Conservation (phyloP, 2,888 invertebrate genomes). For the Sinelater perroti region DNA sequence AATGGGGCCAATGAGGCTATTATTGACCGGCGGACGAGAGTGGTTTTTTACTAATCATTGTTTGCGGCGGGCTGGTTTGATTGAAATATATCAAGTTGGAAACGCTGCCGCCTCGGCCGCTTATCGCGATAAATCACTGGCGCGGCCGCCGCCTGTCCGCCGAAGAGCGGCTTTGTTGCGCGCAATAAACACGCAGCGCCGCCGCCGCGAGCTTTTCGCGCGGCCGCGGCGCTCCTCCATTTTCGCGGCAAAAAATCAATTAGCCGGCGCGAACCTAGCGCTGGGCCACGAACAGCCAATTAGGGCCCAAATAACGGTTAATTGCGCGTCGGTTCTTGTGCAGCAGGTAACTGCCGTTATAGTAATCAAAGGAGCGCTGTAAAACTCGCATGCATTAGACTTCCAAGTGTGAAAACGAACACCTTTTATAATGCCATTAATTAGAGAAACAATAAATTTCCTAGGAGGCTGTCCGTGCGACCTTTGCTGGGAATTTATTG, state of each 20-base stretch:
- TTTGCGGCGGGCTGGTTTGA: constrained; percentile 58
- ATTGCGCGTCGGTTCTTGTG: constrained; percentile 20
- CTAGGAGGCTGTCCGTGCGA: background rate
- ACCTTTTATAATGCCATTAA: constrained; percentile 30
- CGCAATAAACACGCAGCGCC: too few species aligned
- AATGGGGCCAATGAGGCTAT: constrained; percentile 58
- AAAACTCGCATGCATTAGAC: constrained; percentile 39
- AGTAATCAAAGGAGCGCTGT: constrained; percentile 7
- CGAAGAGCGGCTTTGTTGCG: constrained; percentile 5
- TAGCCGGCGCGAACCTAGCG: background rate
- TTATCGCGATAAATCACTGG: constrained; percentile 57
- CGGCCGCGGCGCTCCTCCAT: background rate
- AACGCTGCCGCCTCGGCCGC: constrained; percentile 52
- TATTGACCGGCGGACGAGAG: constrained; percentile 54
- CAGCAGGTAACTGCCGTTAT: constrained; percentile 26
- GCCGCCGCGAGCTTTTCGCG: too few species aligned
- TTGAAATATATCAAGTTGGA: constrained; percentile 57
- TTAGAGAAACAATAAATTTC: constrained; percentile 33
- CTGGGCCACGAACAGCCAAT: background rate
- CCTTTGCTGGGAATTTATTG: constrained; percentile 12
- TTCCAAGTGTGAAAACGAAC: constrained; percentile 37
- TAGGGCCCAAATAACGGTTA: constrained; percentile 2
- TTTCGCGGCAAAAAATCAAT: constrained; percentile 3
- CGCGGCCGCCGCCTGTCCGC: constrained; percentile 11
- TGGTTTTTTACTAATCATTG: constrained; percentile 58